phyloP scores from a whole-genome alignment of 2,888 invertebrate genomes.

The Tachina fera region DNA sequence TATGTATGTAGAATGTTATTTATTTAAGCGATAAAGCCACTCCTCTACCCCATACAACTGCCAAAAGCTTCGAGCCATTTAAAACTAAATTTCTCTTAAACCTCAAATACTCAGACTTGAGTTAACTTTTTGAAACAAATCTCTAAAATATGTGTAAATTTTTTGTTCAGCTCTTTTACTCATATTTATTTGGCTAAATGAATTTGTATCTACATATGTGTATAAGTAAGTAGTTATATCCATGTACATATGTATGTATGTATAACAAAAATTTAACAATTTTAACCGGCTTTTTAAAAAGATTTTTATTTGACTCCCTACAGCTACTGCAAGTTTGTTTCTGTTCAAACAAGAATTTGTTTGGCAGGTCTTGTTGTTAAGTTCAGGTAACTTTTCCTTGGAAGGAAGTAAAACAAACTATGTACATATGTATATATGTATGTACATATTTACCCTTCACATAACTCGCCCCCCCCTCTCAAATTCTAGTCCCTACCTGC shows the following conservation, averaged over 20 bases:
- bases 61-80: neutral
- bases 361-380: neutral
- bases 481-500: neutral
- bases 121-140: conserved; percentile 17
- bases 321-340: neutral
- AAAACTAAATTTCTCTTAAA: conserved; percentile 25
- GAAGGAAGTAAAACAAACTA: conserved; percentile 22
- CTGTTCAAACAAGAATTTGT: conserved; percentile 30
- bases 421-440: no score
- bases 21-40: conserved; percentile 53
- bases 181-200: neutral
- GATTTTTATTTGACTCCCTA: conserved; percentile 15
- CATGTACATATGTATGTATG: no score
- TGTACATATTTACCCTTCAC: conserved; percentile 1
- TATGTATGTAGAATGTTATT: conserved; percentile 25
- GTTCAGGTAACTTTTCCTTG: conserved; percentile 55
- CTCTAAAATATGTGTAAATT: neutral
- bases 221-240: no score
- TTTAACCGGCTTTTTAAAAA: conserved; percentile 10
- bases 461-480: neutral
- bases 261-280: conserved; percentile 24
- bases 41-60: conserved; percentile 26
- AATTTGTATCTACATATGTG: no score
- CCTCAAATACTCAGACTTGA: conserved; percentile 20
- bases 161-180: conserved; percentile 45